Percentiles rank a stretch among this genome's conserved stretches.
Evolutionary conservation across 2,797 vertebrate genomes (phyloP).

Genomic region (Mormyrops boulengeri): DNA sequence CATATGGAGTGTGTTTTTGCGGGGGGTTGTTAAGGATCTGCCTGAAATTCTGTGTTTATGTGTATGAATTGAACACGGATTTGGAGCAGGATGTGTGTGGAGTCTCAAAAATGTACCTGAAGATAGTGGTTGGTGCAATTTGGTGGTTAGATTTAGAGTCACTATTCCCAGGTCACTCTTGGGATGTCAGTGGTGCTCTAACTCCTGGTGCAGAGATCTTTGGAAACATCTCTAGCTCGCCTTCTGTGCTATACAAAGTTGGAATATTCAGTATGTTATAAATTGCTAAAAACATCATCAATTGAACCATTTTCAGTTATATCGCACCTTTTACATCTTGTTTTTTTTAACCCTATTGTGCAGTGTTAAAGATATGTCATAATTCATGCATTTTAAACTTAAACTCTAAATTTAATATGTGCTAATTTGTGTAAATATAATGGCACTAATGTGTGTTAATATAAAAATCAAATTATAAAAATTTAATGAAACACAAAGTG

Average conservation of each 20-base stretch:
- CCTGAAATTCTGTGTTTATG: background rate
- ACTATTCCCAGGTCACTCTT: background rate
- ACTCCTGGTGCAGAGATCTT: background rate
- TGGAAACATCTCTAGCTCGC: background rate
- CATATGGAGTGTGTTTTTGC: background rate
- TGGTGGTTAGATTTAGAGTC: background rate
- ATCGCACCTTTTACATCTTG: no score
- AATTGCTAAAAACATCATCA: background rate
- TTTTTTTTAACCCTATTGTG: background rate
- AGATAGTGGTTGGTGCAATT: background rate
- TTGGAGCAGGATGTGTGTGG: background rate
- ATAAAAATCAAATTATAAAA: background rate
- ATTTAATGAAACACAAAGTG: background rate
- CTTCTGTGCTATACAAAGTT: background rate
- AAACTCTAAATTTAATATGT: background rate
- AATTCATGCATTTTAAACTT: background rate
- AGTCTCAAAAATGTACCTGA: background rate
- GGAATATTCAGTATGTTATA: background rate
- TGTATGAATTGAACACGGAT: background rate
- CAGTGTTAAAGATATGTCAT: background rate
- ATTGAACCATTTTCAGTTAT: background rate
- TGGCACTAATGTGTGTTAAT: background rate
- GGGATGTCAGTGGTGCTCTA: background rate
- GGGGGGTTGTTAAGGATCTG: background rate
- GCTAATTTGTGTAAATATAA: conserved; percentile 1